phyloP scores from a whole-genome alignment of 1,140 invertebrate genomes.

The Pectinophora gossypiella region DNA sequence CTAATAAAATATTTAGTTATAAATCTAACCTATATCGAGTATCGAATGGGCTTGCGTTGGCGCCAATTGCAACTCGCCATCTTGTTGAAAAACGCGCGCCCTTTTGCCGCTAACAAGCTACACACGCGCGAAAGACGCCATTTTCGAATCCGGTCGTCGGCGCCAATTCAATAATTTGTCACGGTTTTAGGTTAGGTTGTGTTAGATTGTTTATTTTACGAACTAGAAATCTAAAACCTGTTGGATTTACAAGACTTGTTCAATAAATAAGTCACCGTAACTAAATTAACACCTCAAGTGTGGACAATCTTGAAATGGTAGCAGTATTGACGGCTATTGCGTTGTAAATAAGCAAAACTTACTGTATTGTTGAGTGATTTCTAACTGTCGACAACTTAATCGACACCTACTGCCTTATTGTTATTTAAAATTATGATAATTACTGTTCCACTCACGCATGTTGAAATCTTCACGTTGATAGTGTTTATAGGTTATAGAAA shows the following conservation, averaged over 20 bases:
- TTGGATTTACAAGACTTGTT: constrained; percentile 23
- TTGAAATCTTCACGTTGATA: too few species aligned
- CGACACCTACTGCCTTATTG: background rate
- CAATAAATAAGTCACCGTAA: constrained; percentile 30
- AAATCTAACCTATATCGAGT: constrained; percentile 33
- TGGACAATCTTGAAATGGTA: constrained; percentile 35
- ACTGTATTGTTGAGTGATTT: background rate
- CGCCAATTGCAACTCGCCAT: constrained; percentile 40
- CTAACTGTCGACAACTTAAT: background rate
- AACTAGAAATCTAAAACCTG: constrained; percentile 11
- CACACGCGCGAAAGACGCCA: constrained; percentile 14
- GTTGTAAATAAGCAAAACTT: constrained; percentile 9
- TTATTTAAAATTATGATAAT: too few species aligned
- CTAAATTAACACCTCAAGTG: constrained; percentile 38
- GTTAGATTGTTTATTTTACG: background rate
- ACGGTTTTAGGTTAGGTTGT: constrained; percentile 4
- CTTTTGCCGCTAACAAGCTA: constrained; percentile 31
- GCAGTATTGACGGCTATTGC: constrained; percentile 33
- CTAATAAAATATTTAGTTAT: constrained; percentile 35
- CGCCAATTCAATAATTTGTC: constrained; percentile 27
- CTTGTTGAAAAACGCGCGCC: constrained; percentile 44
- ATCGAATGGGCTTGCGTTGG: constrained; percentile 36
- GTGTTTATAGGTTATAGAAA: too few species aligned
- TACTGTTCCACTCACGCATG: too few species aligned
- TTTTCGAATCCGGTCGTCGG: constrained; percentile 40